Conservation (phyloP, 1,140 invertebrate species). For the Tenebrio molitor region DNA sequence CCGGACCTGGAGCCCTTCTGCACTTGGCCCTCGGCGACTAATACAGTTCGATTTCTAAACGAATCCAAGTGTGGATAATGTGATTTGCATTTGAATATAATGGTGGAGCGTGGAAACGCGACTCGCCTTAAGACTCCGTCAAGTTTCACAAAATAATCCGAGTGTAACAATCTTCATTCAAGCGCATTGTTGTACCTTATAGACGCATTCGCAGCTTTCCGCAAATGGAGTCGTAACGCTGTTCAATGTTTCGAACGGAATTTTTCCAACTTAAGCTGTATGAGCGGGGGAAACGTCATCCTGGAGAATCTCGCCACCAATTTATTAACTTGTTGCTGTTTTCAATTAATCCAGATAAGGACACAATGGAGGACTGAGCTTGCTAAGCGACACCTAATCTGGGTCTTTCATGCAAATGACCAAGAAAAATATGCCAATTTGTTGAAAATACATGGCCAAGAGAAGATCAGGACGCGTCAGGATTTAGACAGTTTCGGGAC, state of each 20-base stretch:
- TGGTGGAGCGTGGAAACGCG: constrained; percentile 20
- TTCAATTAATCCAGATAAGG: too few relatives aligned
- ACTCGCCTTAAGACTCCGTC: constrained; percentile 26
- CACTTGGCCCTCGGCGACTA: not conserved
- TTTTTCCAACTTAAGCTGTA: not conserved
- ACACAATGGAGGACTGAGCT: too few relatives aligned
- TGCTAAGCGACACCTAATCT: too few relatives aligned
- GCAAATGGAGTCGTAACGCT: constrained; percentile 10
- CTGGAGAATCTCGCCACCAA: not conserved
- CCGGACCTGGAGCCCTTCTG: not conserved
- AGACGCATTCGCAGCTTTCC: constrained; percentile 9
- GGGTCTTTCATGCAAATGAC: too few relatives aligned
- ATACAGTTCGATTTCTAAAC: constrained; percentile 12
- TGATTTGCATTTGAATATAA: constrained; percentile 37
- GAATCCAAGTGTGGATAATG: constrained; percentile 27
- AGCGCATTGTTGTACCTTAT: constrained; percentile 33
- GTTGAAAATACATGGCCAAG: too few relatives aligned
- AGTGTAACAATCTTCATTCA: constrained; percentile 36
- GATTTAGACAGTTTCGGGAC: too few relatives aligned
- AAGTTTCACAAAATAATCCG: constrained; percentile 34
- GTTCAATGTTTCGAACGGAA: constrained; percentile 6
- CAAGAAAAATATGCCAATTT: too few relatives aligned
- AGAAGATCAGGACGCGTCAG: too few relatives aligned
- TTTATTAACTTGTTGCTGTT: too few relatives aligned
- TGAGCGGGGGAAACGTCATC: not conserved